These are phyloP conservation scores for Polypterus senegalus DNA, from an alignment of 2,113 vertebrate genomes.

Conservation along the genomic window DNA sequence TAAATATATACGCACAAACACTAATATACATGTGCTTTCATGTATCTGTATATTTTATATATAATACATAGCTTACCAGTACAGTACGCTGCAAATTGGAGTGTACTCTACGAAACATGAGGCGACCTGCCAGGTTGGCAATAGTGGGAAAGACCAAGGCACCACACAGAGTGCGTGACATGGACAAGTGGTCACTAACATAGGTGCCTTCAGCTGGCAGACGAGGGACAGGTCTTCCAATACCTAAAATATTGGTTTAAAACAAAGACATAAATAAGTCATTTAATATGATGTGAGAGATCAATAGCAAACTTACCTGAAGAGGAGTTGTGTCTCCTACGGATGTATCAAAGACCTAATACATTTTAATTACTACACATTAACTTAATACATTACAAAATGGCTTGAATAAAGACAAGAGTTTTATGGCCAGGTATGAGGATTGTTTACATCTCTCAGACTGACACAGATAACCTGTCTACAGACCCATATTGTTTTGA, in stretches of 20 bases:
- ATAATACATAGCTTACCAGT: conserved; percentile 38
- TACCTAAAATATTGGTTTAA: conserved; percentile 23
- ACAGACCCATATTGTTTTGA: no score
- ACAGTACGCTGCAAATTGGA: conserved; percentile 49
- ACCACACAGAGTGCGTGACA: conserved; percentile 56
- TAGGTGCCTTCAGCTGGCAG: conserved; percentile 28
- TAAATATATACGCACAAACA: no score
- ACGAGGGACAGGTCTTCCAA: conserved; percentile 25
- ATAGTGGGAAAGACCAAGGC: conserved; percentile 56
- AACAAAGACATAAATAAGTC: neutral
- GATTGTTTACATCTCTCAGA: no score
- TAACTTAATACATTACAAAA: no score
- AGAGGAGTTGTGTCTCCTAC: no score
- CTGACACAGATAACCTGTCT: no score
- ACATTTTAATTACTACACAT: no score
- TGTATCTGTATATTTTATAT: no score
- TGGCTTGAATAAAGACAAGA: no score
- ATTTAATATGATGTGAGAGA: neutral
- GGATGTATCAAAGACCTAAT: no score
- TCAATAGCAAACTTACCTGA: neutral
- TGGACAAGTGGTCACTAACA: conserved; percentile 41
- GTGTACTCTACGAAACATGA: conserved; percentile 40
- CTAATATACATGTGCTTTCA: no score
- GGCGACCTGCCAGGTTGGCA: conserved; percentile 45
- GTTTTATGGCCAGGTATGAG: no score